Base-by-base conservation (phyloP, 2,888 invertebrate genomes). In the Dryobota labecula region DNA sequence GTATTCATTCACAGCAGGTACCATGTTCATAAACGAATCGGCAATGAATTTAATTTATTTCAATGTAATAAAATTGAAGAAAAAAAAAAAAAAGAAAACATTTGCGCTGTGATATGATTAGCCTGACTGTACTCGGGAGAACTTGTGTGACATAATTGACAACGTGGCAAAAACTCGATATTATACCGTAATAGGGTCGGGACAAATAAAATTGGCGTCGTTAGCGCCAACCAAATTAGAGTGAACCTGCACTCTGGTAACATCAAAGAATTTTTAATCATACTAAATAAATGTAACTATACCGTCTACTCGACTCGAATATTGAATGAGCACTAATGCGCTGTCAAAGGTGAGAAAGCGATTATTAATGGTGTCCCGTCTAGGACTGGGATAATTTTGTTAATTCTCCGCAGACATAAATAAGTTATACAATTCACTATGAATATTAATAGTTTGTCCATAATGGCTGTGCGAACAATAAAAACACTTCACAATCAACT, bases 241-340 rank as follows among this genome's bases (percentile, higher is more conserved):
- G 63, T 80, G 74, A 77, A 73, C 80, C 72, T 78, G 74, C 74
- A 82, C 76, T 76, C 78, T 60, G 70, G 73, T 73, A 80, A 78
- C 80, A 78, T 86, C 82, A 83, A 85, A 87, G 82, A 82, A 76
- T 78, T 79, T 85, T 84, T 87, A 86, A 87, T 85, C 85, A 82
- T 78, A 81, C 77, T 78, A 78, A 78, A 83, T 70, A 83, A 78
- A 71, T 76, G 70, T 81, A 80, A 86, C 69, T 79, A 70, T 87
- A 76, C 72, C 51, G 58, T 71, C 60, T 76, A 74, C 64, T 70
- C 65, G n/a, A 30, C 53, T 60, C 70, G 80, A 85, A 86, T 85
- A 85, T 75, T 9, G 56, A 83, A 83, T 78, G 70, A 75, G 66
- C 49, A 53, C 64, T 70, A 80, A 81, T 61, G 66, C 70, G 24